Evolutionary conservation across 2,888 invertebrate genomes (phyloP).

Genomic region (Invenusta paracnida): DNA sequence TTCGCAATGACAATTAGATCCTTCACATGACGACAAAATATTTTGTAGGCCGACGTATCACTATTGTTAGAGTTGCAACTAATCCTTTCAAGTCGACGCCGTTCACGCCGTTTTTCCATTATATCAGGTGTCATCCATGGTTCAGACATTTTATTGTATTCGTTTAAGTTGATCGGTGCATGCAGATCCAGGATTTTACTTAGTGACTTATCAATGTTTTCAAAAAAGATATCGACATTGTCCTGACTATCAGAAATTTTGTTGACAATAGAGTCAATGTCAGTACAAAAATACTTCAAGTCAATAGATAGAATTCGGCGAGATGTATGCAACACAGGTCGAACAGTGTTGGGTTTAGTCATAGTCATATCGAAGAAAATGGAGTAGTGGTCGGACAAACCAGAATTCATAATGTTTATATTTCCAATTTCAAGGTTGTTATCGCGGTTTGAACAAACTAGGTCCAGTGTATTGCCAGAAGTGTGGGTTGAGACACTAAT

Average conservation of each 20-base stretch:
- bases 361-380: neutral
- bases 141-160: constrained; percentile 7
- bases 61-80: neutral
- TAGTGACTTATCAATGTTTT: neutral
- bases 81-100: constrained; percentile 20
- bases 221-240: neutral
- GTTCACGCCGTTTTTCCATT: constrained; percentile 1
- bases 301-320: neutral
- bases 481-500: neutral
- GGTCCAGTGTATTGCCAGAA: neutral
- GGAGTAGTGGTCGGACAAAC: neutral
- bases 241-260: neutral
- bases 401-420: neutral
- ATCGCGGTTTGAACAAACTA: neutral
- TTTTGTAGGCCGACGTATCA: neutral
- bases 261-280: neutral
- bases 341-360: neutral
- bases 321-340: neutral
- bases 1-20: neutral
- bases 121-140: constrained; percentile 18
- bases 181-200: neutral
- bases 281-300: constrained; percentile 4
- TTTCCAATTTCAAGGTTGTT: neutral
- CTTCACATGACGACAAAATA: constrained; percentile 15
- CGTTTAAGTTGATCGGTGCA: neutral